phyloP scores from a whole-genome alignment of 2,797 vertebrate species.

The Benthosema pterotum region DNA sequence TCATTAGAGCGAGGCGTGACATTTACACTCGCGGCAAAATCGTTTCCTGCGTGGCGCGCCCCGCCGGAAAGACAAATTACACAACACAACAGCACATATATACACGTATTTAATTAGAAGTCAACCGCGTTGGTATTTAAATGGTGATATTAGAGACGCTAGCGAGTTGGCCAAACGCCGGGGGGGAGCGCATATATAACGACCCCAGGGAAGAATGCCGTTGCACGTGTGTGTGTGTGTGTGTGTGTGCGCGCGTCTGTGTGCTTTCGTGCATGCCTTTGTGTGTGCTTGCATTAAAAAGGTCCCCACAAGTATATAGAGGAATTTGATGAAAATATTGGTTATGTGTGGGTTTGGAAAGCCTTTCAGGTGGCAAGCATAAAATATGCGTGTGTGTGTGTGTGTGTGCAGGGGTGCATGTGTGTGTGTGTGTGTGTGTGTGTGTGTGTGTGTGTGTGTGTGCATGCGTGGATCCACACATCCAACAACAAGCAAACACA shows the following conservation, averaged over 20 bases:
- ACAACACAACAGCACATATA: slow-evolving; percentile 12
- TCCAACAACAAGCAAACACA: slow-evolving; percentile 53
- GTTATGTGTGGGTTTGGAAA: no score
- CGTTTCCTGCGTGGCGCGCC: slow-evolving; percentile 4
- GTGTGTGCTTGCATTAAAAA: background rate
- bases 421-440: no score
- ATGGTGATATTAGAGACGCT: slow-evolving; percentile 63
- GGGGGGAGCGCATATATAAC: slow-evolving; percentile 36
- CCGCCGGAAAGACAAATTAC: slow-evolving; percentile 8
- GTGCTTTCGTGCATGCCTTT: no score
- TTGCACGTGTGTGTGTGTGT: background rate
- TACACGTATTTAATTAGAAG: slow-evolving; percentile 64
- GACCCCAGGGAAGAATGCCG: slow-evolving; percentile 38
- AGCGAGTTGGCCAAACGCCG: slow-evolving; percentile 63
- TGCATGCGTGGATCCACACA: slow-evolving; percentile 5
- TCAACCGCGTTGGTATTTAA: slow-evolving; percentile 74
- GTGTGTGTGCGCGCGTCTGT: no score
- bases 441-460: no score
- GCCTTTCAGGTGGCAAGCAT: no score
- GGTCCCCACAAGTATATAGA: no score
- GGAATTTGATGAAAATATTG: no score
- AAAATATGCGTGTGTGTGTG: no score
- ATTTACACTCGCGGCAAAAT: slow-evolving; percentile 32
- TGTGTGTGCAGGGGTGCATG: no score
- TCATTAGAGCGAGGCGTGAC: slow-evolving; percentile 35